These are phyloP conservation scores for Megaceryle alcyon DNA, from an alignment of 2,797 vertebrate genomes.

Conservation along the genomic window DNA sequence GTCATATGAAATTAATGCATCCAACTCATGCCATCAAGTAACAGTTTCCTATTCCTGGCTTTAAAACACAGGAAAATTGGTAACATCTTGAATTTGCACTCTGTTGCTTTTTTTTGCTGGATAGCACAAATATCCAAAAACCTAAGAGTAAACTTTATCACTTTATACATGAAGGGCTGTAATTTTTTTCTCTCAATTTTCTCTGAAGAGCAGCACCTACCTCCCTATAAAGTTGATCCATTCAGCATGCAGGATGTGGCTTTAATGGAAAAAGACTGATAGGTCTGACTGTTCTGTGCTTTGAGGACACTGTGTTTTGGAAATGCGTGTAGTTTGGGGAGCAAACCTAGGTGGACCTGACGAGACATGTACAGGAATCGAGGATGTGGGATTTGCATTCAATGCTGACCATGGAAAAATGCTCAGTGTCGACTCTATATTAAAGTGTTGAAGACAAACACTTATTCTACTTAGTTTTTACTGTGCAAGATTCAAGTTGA, in stretches of 20 bases:
- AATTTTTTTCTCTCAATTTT: background rate
- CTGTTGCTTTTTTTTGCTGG: background rate
- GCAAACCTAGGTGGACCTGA: background rate
- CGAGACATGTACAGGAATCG: background rate
- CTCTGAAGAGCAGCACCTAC: background rate
- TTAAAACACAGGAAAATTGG: background rate
- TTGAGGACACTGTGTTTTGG: background rate
- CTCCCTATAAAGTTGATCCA: background rate
- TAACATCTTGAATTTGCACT: background rate
- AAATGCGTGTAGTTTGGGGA: background rate
- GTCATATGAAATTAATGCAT: background rate
- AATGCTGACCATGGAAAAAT: background rate
- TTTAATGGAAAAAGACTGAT: background rate
- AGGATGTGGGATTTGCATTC: rapidly evolving
- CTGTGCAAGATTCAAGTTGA: background rate
- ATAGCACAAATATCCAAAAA: background rate
- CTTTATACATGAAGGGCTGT: background rate
- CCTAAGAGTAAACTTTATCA: background rate
- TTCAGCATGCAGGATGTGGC: background rate
- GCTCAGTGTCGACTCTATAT: background rate
- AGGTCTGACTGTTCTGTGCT: background rate
- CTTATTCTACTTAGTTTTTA: background rate
- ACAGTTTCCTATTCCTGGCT: background rate
- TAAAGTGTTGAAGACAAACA: background rate
- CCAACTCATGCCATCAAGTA: background rate